Conservation (phyloP, 2,888 invertebrate species). For the Chironomus tentans region DNA sequence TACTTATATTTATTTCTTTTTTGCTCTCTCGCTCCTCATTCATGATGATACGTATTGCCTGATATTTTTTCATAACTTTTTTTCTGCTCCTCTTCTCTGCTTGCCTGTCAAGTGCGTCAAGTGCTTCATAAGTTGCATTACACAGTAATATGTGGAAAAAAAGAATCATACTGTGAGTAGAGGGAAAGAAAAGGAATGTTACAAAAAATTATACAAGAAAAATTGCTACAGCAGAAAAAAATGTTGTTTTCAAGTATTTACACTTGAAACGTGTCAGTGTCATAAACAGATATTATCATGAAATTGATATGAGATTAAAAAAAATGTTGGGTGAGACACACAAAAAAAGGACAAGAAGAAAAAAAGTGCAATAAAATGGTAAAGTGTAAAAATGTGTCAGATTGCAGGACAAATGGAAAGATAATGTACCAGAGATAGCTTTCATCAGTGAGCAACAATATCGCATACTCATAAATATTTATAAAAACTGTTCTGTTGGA, state of each 20-base stretch:
- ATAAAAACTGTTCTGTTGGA: no score
- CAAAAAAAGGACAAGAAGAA: background rate
- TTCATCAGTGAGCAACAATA: background rate
- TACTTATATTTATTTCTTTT: no score
- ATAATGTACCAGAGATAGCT: background rate
- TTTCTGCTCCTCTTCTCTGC: background rate
- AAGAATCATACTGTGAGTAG: no score
- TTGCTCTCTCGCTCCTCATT: background rate
- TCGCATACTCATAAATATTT: no score
- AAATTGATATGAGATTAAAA: background rate
- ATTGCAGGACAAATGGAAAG: background rate
- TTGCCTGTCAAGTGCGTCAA: background rate
- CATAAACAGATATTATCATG: conserved; percentile 14
- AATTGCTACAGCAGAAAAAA: background rate
- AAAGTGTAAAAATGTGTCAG: background rate
- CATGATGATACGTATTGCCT: background rate
- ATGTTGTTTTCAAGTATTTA: conserved; percentile 1
- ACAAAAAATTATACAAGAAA: no score
- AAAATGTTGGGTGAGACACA: background rate
- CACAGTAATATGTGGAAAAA: background rate
- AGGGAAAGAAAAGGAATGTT: background rate
- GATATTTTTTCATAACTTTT: background rate
- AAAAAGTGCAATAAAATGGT: background rate
- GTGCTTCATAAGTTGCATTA: conserved; percentile 3
- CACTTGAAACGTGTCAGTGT: conserved; percentile 9